Conservation (phyloP, 2,797 vertebrate species). For the Pempheris klunzingeri region DNA sequence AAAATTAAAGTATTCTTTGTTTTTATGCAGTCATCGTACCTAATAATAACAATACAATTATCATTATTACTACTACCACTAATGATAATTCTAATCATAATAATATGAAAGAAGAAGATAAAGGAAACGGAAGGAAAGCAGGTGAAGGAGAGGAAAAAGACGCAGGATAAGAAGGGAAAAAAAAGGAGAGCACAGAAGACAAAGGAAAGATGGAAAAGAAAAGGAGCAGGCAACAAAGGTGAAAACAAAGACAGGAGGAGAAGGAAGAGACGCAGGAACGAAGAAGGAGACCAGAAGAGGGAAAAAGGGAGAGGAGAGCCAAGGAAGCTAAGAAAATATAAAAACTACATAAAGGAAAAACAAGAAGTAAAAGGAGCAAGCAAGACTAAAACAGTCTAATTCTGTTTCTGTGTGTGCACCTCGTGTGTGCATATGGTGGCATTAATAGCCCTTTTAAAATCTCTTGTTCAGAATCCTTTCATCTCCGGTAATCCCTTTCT, state of each 20-base stretch:
- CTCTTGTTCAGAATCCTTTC: constrained; percentile 54
- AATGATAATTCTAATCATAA: no score
- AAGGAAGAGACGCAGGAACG: no score
- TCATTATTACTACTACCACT: no score
- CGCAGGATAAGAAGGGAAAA: not conserved
- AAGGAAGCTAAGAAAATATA: no score
- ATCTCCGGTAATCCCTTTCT: constrained; percentile 61
- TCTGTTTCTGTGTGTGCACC: not conserved
- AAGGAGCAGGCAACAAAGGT: no score
- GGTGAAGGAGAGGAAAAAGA: not conserved
- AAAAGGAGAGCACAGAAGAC: no score
- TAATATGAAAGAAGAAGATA: no score
- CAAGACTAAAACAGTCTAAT: not conserved
- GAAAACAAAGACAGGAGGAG: not conserved
- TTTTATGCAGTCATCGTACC: not conserved
- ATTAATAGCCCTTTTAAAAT: constrained; percentile 51
- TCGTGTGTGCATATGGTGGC: constrained; percentile 23
- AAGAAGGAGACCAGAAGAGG: not conserved
- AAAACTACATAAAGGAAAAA: no score
- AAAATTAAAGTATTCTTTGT: not conserved
- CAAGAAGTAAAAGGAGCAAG: not conserved
- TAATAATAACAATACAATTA: no score
- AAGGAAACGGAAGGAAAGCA: no score
- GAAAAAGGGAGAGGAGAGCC: no score
- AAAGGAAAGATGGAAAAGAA: no score